Evolutionary conservation across 2,888 invertebrate genomes (phyloP), one percentile per base, ranked within the genome.

Genomic region (Drosophila mimetica): DNA sequence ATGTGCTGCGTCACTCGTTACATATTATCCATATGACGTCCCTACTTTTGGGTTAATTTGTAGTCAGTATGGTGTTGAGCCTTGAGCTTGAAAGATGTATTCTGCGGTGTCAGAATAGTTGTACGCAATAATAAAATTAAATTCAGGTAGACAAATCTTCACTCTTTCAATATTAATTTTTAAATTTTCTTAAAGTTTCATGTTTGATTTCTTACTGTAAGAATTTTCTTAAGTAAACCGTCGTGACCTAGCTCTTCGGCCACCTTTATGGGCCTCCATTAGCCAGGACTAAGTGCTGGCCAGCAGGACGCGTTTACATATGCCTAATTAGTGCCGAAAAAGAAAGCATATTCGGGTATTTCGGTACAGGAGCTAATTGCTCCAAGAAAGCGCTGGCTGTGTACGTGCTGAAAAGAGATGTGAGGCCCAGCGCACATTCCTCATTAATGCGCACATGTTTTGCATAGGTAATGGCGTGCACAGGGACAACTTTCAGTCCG

Each of bases 391-490:
- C 41, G 16, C 34, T 50, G 34, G 22, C 22, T 20, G 28, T 46
- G 44, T 28, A 66, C 57, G 47, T 48, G 66, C 36, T 59, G 41
- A 20, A 20, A 32, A 4, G 13, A 25, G 34, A 47, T 50, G 63
- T 28, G 34, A 8, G 48, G 32, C 42, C 65, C 4, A 28, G 25
- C 25, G 16, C 36, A 53, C 88, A 88, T 87, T 86, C 84, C 77
- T 89, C 88, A 87, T 89, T 87, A 84, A 89, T 89, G 88, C 82
- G 75, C 76, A 84, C 86, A 88, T 79, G 77, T 77, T 89, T 86
- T 84, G 88, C 86, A 89, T 87, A 84, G 79, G 67, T 74, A 89
- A 89, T 89, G 77, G 52, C 61, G n/a, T 32, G 75, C 51, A 59
- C 46, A 14, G 22, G 54, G 67, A 60, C 47, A 48, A 47, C 18